A percentile compares a stretch with the other conserved stretches of the same genome.
Evolutionary conservation across 2,113 vertebrate genomes (phyloP).

Genomic region (Mastomys coucha): DNA sequence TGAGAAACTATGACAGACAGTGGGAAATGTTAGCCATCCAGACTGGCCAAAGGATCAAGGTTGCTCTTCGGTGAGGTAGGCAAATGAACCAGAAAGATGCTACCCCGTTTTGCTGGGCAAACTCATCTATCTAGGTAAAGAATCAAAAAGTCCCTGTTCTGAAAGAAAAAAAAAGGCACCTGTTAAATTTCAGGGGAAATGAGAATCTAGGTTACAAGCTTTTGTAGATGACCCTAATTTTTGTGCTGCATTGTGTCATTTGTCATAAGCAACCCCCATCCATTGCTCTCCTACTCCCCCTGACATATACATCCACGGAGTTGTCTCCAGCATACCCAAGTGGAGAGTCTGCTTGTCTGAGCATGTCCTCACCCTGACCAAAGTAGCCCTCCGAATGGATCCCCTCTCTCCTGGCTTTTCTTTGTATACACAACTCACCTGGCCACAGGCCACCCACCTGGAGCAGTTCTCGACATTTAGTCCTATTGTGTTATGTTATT

Average conservation of each 20-base stretch:
- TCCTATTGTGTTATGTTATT: neutral
- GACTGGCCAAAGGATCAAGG: too few relatives aligned
- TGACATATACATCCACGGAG: fast-evolving
- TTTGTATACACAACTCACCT: neutral
- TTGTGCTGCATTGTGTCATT: neutral
- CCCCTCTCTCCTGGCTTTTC: neutral
- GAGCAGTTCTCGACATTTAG: neutral
- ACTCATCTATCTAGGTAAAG: neutral
- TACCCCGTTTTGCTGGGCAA: neutral
- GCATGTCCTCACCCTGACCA: neutral
- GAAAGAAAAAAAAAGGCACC: neutral
- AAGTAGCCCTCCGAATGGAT: neutral
- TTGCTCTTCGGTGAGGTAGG: neutral
- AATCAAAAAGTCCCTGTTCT: neutral
- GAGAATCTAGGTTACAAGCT: slow-evolving; percentile 30
- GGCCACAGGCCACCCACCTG: neutral
- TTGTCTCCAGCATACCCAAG: neutral
- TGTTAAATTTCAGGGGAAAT: neutral
- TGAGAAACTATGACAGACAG: neutral
- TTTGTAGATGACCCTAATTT: neutral
- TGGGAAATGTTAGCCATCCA: neutral
- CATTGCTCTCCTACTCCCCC: neutral
- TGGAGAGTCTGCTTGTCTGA: neutral
- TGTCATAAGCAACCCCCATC: neutral
- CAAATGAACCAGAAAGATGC: neutral